phyloP scores from a whole-genome alignment of 2,113 vertebrate species.

The Dromaius novaehollandiae region DNA sequence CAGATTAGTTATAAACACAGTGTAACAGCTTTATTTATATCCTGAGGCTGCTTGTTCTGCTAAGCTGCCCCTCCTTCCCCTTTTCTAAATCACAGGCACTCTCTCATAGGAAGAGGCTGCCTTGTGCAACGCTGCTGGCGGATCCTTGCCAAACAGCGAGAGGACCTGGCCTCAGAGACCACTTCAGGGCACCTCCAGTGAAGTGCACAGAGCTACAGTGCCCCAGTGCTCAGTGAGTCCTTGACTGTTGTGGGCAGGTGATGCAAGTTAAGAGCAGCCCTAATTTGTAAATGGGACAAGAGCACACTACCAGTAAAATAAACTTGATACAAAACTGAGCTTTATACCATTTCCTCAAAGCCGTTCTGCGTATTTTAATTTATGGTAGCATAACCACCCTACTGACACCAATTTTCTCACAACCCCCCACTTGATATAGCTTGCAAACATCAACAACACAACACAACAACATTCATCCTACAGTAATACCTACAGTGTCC shows the following conservation, averaged over 20 bases:
- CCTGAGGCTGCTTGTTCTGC: neutral
- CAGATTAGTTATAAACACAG: neutral
- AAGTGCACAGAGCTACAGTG: rapidly evolving
- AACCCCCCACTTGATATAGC: neutral
- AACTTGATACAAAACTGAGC: neutral
- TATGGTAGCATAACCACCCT: neutral
- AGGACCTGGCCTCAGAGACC: neutral
- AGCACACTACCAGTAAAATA: neutral
- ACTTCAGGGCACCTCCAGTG: neutral
- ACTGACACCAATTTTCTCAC: neutral
- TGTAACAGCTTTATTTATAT: neutral
- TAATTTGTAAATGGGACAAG: neutral
- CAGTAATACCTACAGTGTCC: neutral
- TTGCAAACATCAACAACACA: neutral
- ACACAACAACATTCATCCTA: neutral
- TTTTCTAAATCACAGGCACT: neutral
- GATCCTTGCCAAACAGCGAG: rapidly evolving
- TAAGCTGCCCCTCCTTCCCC: neutral
- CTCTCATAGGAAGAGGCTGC: neutral
- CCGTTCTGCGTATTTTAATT: neutral
- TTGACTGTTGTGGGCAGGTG: neutral
- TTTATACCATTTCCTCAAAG: neutral
- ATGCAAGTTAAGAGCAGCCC: neutral
- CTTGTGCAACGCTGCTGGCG: rapidly evolving
- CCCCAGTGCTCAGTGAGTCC: neutral